Conservation (phyloP, 2,113 vertebrate genomes). For the Falco punctatus region DNA sequence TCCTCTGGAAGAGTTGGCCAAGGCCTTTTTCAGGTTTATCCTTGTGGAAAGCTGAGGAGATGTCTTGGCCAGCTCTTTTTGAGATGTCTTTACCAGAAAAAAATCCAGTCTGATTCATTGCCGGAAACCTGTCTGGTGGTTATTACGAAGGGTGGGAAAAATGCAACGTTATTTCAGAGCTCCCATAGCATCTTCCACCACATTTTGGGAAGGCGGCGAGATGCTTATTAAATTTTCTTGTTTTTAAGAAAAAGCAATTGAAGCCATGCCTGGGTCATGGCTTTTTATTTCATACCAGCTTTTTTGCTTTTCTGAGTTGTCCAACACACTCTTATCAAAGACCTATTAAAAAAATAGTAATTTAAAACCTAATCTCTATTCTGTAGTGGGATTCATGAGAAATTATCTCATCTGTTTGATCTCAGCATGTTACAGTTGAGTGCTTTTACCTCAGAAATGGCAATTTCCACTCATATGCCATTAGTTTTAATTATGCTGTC, state of each 20-base stretch:
- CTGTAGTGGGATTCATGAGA: too few species aligned
- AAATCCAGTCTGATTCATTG: constrained; percentile 15
- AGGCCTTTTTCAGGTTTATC: background rate
- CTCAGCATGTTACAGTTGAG: background rate
- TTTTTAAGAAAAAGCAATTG: background rate
- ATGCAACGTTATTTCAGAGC: constrained; percentile 27
- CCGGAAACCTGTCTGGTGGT: constrained; percentile 33
- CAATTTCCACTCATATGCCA: constrained; percentile 25
- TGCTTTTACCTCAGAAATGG: constrained; percentile 42
- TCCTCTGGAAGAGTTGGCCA: background rate
- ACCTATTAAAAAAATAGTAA: background rate
- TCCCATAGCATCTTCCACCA: background rate
- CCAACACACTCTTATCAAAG: background rate
- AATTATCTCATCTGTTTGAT: background rate
- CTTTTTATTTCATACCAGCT: background rate
- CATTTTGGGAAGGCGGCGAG: background rate
- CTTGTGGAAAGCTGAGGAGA: background rate
- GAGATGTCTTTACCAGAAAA: background rate
- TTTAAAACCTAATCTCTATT: background rate
- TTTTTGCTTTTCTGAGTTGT: background rate
- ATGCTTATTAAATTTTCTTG: background rate
- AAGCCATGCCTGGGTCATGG: background rate
- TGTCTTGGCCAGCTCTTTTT: background rate
- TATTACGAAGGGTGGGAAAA: constrained; percentile 9
- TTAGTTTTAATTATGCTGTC: constrained; percentile 49